Conservation (phyloP, 1,140 invertebrate genomes). For the Metaphire vulgaris region DNA sequence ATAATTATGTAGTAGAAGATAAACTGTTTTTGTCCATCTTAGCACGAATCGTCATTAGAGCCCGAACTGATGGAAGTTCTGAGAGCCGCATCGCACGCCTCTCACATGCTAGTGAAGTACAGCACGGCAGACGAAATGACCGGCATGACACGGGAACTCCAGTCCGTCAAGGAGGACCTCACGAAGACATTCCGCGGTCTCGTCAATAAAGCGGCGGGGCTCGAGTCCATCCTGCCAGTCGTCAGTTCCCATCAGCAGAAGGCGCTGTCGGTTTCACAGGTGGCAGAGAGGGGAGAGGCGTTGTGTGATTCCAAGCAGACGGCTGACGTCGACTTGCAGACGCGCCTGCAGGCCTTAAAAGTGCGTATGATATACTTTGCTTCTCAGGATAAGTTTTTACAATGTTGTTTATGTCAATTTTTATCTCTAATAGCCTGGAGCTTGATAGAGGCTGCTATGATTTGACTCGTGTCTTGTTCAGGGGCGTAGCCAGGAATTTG, state of each 20-base stretch:
- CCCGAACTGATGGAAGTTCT: background rate
- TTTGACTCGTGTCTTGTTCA: too few relatives aligned
- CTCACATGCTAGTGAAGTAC: background rate
- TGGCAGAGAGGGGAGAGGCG: background rate
- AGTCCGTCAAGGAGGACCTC: background rate
- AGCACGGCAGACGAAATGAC: background rate
- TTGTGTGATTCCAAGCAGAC: background rate
- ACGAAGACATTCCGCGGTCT: background rate
- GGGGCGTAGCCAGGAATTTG: too few relatives aligned
- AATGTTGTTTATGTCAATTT: too few relatives aligned
- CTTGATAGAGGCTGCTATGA: too few relatives aligned
- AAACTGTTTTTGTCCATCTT: too few relatives aligned
- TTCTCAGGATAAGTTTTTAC: too few relatives aligned
- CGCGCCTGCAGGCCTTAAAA: background rate
- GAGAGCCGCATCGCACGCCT: background rate
- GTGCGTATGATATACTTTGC: too few relatives aligned
- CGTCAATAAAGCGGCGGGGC: background rate
- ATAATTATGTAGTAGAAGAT: too few relatives aligned
- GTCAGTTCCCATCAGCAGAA: background rate
- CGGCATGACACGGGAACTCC: background rate
- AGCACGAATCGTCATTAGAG: background rate
- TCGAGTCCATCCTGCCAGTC: background rate
- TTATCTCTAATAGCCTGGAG: too few relatives aligned
- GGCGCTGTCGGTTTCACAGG: background rate
- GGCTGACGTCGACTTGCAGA: background rate